These are phyloP conservation scores for Prionailurus bengalensis DNA, from an alignment of 2,113 vertebrate species.

Conservation along the genomic window DNA sequence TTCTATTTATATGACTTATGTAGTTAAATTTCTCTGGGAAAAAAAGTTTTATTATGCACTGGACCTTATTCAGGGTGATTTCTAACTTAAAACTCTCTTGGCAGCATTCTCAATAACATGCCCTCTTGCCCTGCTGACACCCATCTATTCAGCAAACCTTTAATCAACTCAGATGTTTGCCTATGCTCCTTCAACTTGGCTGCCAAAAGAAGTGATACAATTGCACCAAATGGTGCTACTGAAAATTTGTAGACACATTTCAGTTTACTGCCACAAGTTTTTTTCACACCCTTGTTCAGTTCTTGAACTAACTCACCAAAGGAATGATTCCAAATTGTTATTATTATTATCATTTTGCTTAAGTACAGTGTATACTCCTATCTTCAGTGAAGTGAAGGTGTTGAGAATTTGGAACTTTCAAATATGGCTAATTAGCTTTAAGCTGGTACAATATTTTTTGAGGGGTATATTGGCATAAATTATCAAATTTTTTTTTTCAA, in stretches of 20 bases:
- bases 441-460: neutral
- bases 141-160: neutral
- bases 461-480: neutral
- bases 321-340: neutral
- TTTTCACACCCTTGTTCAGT: neutral
- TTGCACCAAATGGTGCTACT: neutral
- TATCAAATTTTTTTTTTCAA: neutral
- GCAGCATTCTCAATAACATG: neutral
- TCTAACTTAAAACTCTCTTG: constrained; percentile 32
- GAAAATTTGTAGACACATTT: neutral
- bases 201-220: neutral
- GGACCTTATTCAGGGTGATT: constrained; percentile 14
- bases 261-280: neutral
- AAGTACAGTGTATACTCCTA: fast-evolving
- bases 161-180: neutral
- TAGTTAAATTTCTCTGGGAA: constrained; percentile 30
- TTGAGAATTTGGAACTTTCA: neutral
- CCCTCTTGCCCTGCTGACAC: neutral
- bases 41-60: neutral
- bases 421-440: neutral
- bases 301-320: neutral
- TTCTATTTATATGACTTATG: constrained; percentile 40
- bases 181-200: neutral
- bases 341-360: neutral
- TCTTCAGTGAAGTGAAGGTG: neutral